phyloP scores from a whole-genome alignment of 2,888 invertebrate species.

The Tachystola acroxantha region DNA sequence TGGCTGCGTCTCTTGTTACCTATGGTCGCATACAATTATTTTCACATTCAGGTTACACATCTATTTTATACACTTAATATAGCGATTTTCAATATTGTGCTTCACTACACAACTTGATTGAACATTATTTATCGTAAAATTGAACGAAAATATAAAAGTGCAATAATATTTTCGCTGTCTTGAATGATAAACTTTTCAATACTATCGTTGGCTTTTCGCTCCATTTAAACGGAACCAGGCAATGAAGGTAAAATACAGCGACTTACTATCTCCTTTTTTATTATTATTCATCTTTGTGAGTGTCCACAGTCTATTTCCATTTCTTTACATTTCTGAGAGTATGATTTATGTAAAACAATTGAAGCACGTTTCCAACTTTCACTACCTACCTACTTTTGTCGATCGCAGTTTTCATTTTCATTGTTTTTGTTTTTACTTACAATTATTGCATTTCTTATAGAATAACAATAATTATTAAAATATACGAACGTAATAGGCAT shows the following conservation, averaged over 20 bases:
- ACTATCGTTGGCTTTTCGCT: constrained; percentile 60
- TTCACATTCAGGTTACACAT: no score
- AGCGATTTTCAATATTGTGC: no score
- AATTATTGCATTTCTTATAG: no score
- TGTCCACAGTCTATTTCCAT: constrained; percentile 30
- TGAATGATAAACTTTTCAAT: constrained; percentile 27
- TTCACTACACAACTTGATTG: no score
- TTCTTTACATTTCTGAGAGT: constrained; percentile 25
- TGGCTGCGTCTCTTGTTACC: no score
- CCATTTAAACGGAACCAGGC: constrained; percentile 72
- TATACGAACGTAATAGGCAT: no score
- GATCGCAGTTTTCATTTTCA: constrained; percentile 3
- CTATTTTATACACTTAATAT: no score
- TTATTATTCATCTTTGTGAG: constrained; percentile 49
- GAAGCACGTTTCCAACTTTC: constrained; percentile 42
- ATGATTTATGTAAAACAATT: constrained; percentile 28
- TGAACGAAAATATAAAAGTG: background rate
- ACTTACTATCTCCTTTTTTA: constrained; percentile 34
- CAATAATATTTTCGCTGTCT: background rate
- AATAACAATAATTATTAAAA: no score
- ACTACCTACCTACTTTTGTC: constrained; percentile 7
- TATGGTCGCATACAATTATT: background rate
- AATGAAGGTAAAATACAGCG: constrained; percentile 67
- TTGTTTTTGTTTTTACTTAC: no score
- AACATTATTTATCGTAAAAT: background rate